Evolutionary conservation across 2,797 vertebrate genomes (phyloP).

Genomic region (Fistularia commersonii): DNA sequence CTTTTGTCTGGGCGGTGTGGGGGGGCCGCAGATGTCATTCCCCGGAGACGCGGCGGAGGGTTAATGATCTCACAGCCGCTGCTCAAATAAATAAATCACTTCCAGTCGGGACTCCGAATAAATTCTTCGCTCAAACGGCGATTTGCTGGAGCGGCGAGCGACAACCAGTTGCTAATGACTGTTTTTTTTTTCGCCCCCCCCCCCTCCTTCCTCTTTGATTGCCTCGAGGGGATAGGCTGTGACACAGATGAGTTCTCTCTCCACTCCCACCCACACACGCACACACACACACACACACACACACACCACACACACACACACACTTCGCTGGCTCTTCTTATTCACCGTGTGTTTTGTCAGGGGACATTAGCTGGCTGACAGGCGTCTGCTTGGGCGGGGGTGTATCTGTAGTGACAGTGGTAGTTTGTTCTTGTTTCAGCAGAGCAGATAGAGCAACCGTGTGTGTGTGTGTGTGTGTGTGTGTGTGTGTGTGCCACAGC

Average conservation of each 20-base stretch:
- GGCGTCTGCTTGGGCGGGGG: constrained; percentile 56
- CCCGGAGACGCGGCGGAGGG: constrained; percentile 75
- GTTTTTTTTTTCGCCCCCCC: constrained; percentile 41
- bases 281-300: constrained; percentile 16
- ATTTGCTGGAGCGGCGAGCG: constrained; percentile 75
- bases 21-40: constrained; percentile 72
- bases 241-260: constrained; percentile 75
- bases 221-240: constrained; percentile 69
- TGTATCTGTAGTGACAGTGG: constrained; percentile 71
- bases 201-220: constrained; percentile 56
- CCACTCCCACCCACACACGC: constrained; percentile 17
- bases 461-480: constrained; percentile 13
- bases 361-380: constrained; percentile 72
- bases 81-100: constrained; percentile 87
- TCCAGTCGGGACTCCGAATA: constrained; percentile 77
- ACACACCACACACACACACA: constrained; percentile 18
- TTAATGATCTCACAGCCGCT: constrained; percentile 83
- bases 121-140: constrained; percentile 75
- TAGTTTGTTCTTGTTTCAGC: constrained; percentile 71
- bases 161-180: constrained; percentile 85
- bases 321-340: constrained; percentile 58
- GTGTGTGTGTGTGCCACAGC: constrained; percentile 41
- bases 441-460: constrained; percentile 65
- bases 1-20: constrained; percentile 70
- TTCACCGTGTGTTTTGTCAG: constrained; percentile 74